phyloP scores from a whole-genome alignment of 2,797 vertebrate genomes.

The Botia kubotai region DNA sequence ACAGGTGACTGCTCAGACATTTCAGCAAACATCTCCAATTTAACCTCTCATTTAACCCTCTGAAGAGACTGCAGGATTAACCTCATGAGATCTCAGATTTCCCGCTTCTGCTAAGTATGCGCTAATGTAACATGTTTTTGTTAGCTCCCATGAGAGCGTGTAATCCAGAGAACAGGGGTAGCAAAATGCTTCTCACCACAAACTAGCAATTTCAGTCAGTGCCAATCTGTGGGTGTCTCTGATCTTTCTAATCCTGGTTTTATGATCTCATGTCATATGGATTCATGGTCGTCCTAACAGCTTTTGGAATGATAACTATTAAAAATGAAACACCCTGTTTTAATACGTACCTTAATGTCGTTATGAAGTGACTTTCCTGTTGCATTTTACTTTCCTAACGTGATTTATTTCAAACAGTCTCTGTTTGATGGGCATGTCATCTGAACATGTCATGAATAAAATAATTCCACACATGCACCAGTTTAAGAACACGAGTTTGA shows the following conservation, averaged over 20 bases:
- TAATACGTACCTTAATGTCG: too few relatives aligned
- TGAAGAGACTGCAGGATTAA: conserved; percentile 24
- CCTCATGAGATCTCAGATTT: conserved; percentile 30
- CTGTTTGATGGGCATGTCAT: too few relatives aligned
- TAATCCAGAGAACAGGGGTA: conserved; percentile 12
- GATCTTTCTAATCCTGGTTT: conserved; percentile 7
- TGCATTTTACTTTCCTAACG: neutral
- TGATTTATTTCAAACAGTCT: too few relatives aligned
- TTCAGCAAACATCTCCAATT: neutral
- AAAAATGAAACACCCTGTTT: neutral
- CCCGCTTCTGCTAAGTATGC: neutral
- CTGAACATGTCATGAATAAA: too few relatives aligned
- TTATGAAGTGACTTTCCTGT: neutral
- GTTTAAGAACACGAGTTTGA: too few relatives aligned
- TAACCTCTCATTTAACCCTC: neutral
- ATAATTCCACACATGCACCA: too few relatives aligned
- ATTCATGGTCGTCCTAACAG: neutral
- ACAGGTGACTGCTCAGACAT: too few relatives aligned
- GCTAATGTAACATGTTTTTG: conserved; percentile 1
- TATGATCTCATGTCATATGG: conserved; percentile 4
- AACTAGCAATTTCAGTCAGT: neutral
- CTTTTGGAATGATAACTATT: neutral
- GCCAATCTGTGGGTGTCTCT: neutral
- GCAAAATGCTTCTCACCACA: neutral
- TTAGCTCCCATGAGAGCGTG: neutral